Evolutionary conservation across 2,888 invertebrate genomes (phyloP).

Genomic region (Coenonympha glycerion): DNA sequence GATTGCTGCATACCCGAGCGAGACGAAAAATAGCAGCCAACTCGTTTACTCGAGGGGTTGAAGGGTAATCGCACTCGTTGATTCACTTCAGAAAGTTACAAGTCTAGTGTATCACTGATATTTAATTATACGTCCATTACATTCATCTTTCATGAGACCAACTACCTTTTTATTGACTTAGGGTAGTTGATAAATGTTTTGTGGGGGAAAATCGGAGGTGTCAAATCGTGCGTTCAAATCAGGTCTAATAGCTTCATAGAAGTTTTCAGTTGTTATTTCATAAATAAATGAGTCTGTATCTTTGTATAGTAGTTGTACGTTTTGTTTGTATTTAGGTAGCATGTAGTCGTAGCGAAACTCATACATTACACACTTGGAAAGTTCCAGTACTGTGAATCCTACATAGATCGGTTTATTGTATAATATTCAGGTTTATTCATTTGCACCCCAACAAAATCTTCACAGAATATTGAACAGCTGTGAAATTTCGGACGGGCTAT

Average conservation of each 20-base stretch:
- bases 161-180: background rate
- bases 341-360: no score
- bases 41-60: no score
- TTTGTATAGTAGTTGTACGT: background rate
- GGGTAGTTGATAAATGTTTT: background rate
- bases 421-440: background rate
- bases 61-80: no score
- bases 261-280: background rate
- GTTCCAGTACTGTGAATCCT: background rate
- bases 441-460: background rate
- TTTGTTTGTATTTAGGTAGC: background rate
- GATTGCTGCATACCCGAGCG: no score
- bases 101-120: no score
- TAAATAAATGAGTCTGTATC: background rate
- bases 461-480: background rate
- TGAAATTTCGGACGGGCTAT: background rate
- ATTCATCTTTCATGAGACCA: background rate
- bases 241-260: background rate
- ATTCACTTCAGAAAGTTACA: no score
- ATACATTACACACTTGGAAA: no score
- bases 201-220: background rate
- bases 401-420: background rate
- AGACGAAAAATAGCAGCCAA: no score
- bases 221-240: background rate
- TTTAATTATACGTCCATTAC: background rate